phyloP scores from a whole-genome alignment of 1,140 invertebrate genomes.

The Yoshiicerus persimilis region DNA sequence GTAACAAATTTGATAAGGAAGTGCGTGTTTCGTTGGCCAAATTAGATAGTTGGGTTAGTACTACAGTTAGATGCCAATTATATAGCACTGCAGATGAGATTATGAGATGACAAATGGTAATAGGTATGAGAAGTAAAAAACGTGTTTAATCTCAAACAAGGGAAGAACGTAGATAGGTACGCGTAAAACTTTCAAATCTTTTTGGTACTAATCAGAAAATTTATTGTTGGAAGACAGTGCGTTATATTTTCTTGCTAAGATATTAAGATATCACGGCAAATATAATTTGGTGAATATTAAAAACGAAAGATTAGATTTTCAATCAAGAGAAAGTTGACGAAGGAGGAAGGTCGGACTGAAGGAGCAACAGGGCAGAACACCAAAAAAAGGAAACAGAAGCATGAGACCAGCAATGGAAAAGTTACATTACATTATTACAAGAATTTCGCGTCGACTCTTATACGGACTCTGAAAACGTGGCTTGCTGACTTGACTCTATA shows the following conservation, averaged over 20 bases:
- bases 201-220: too few species aligned
- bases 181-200: too few species aligned
- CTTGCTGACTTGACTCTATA: not conserved
- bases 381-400: not conserved
- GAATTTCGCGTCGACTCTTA: not conserved
- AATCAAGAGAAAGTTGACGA: not conserved
- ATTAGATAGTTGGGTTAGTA: not conserved
- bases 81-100: not conserved
- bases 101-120: not conserved
- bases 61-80: not conserved
- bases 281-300: not conserved
- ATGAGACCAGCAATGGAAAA: not conserved
- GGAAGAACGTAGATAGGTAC: not conserved
- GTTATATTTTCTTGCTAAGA: not conserved
- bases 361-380: not conserved
- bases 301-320: not conserved
- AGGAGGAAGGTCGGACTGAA: not conserved
- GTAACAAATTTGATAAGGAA: not conserved
- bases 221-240: not conserved
- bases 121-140: not conserved
- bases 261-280: not conserved
- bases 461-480: not conserved
- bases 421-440: not conserved
- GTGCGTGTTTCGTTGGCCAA: not conserved
- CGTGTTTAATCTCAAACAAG: not conserved